Conservation (phyloP, 2,113 vertebrate genomes). For the Vidua macroura region DNA sequence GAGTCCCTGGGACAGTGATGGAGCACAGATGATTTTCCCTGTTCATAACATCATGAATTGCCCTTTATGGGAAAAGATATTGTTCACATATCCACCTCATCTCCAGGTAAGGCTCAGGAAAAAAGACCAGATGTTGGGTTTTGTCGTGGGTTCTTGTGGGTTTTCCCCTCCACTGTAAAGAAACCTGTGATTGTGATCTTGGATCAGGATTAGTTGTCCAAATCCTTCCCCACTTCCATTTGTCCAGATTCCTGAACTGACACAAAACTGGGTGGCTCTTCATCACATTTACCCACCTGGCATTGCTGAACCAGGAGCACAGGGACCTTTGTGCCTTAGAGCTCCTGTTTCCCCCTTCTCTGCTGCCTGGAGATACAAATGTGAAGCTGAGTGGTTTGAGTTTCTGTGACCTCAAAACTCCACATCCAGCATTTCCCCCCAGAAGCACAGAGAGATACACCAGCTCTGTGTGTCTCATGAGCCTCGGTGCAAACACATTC, state of each 20-base stretch:
- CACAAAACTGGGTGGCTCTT: neutral
- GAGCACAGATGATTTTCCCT: neutral
- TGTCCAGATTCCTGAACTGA: neutral
- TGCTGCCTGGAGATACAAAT: neutral
- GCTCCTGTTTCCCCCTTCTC: neutral
- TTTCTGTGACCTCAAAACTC: neutral
- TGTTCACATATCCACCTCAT: neutral
- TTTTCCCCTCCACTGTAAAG: neutral
- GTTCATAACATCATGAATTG: neutral
- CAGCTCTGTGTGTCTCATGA: rapidly evolving
- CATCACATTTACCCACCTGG: neutral
- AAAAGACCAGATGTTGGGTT: neutral
- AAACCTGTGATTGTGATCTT: neutral
- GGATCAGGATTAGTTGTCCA: neutral
- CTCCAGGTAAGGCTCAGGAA: neutral
- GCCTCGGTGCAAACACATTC: neutral
- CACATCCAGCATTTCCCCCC: neutral
- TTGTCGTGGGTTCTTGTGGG: neutral
- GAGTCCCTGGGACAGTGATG: neutral
- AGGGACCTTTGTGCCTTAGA: neutral
- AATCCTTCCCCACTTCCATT: neutral
- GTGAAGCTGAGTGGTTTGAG: neutral
- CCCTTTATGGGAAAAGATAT: neutral
- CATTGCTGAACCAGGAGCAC: neutral
- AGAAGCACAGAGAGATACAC: neutral